These are phyloP conservation scores for Chelonus formosanus DNA, from an alignment of 2,888 invertebrate genomes.

Conservation along the genomic window DNA sequence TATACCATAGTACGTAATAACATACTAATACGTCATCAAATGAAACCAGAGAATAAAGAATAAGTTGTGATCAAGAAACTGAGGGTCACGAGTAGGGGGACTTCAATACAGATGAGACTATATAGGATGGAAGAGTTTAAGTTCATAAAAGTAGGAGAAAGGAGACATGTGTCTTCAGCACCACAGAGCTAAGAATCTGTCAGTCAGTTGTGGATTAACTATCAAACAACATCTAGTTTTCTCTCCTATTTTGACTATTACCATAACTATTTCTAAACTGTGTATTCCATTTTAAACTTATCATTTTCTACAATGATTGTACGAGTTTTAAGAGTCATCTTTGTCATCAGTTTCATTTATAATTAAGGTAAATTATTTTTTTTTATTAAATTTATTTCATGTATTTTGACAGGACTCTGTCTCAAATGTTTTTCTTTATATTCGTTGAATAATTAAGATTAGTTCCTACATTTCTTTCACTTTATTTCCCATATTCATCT, in stretches of 20 bases:
- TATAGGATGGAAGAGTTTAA: not conserved
- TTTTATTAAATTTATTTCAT: too few species aligned
- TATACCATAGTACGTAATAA: too few species aligned
- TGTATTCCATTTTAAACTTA: not conserved
- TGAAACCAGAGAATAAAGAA: not conserved
- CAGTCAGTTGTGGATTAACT: constrained; percentile 3
- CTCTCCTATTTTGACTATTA: too few species aligned
- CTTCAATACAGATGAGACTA: not conserved
- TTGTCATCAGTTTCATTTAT: too few species aligned
- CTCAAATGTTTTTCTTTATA: too few species aligned
- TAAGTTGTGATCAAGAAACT: not conserved
- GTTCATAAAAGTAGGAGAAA: not conserved
- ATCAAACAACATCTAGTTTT: not conserved
- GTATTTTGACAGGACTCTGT: too few species aligned
- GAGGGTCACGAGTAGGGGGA: constrained; percentile 9
- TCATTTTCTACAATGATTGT: not conserved
- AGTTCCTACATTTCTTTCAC: too few species aligned
- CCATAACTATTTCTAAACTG: too few species aligned
- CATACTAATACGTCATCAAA: not conserved
- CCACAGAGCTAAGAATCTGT: constrained; percentile 1
- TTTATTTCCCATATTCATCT: too few species aligned
- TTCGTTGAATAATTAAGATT: too few species aligned
- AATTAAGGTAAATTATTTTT: too few species aligned
- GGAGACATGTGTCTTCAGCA: constrained; percentile 1
- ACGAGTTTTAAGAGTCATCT: too few species aligned